Evolutionary conservation across 2,797 vertebrate genomes (phyloP).

Genomic region (Siniperca scherzeri): DNA sequence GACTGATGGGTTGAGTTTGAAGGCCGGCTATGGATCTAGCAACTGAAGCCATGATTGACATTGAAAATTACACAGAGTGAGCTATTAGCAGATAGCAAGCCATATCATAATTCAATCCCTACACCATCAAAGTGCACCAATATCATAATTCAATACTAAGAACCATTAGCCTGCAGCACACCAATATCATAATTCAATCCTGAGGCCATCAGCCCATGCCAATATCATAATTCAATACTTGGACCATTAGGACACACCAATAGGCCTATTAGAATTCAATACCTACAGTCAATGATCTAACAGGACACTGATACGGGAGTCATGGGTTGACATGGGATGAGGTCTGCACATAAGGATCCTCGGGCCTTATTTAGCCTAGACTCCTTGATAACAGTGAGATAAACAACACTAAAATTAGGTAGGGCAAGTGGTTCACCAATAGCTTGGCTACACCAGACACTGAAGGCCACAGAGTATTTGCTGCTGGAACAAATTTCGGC

Average conservation of each 20-base stretch:
- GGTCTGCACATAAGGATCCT: slow-evolving; percentile 60
- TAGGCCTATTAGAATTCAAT: slow-evolving; percentile 85
- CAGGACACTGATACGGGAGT: slow-evolving; percentile 78
- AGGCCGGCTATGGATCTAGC: slow-evolving; percentile 78
- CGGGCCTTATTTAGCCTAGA: slow-evolving; percentile 74
- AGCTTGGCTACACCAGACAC: slow-evolving; percentile 47
- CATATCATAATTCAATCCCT: slow-evolving; percentile 86
- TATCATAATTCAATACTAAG: slow-evolving; percentile 85
- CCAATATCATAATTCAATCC: slow-evolving; percentile 86
- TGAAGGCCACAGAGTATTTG: slow-evolving; percentile 46
- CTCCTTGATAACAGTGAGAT: slow-evolving; percentile 73
- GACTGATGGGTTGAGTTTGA: slow-evolving; percentile 66
- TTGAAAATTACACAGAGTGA: slow-evolving; percentile 80
- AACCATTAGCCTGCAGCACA: slow-evolving; percentile 82
- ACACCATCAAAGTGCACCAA: slow-evolving; percentile 82
- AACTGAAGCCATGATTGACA: slow-evolving; percentile 79
- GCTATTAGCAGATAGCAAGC: slow-evolving; percentile 83
- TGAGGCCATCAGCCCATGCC: slow-evolving; percentile 76
- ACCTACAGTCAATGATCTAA: slow-evolving; percentile 84
- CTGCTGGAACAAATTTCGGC: slow-evolving; percentile 45
- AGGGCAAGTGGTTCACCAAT: slow-evolving; percentile 69
- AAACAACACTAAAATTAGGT: slow-evolving; percentile 83
- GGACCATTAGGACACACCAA: slow-evolving; percentile 81
- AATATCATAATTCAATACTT: slow-evolving; percentile 86
- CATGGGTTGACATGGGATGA: slow-evolving; percentile 77